These are phyloP conservation scores for Eidolon dupreanum DNA, from an alignment of 2,797 vertebrate genomes.

Conservation along the genomic window DNA sequence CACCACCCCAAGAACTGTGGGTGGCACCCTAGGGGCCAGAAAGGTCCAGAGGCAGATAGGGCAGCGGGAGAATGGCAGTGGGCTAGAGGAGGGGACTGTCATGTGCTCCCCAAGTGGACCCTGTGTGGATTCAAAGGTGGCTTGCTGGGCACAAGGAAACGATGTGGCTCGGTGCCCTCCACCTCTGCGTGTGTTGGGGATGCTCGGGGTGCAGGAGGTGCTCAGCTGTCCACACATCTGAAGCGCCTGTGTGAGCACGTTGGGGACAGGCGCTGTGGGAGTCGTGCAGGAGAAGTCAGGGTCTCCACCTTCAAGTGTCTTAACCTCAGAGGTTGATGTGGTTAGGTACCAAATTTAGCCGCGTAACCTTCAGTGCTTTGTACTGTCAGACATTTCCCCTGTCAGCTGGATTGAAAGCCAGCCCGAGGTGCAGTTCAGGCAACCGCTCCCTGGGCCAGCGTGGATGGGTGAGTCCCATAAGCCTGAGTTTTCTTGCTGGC, in stretches of 20 bases:
- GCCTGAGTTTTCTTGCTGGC: not conserved
- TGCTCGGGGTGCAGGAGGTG: accelerated
- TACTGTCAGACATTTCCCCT: not conserved
- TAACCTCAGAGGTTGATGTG: slow-evolving; percentile 45
- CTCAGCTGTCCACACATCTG: accelerated
- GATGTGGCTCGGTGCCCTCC: accelerated
- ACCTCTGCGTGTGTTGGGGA: not conserved
- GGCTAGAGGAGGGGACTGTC: not conserved
- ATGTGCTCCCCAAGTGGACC: accelerated
- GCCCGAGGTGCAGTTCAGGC: not conserved
- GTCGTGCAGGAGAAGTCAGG: not conserved
- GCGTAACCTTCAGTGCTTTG: not conserved
- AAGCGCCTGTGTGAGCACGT: accelerated
- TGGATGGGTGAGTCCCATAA: not conserved
- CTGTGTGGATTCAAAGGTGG: not conserved
- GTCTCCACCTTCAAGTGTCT: not conserved
- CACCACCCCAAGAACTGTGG: not conserved
- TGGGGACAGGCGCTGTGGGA: not conserved
- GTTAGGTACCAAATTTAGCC: not conserved
- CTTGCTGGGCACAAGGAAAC: not conserved
- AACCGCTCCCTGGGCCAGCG: accelerated
- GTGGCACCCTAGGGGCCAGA: not conserved
- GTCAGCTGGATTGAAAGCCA: not conserved
- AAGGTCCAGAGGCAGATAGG: not conserved
- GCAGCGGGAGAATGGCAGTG: not conserved